A percentile compares a stretch with the other conserved stretches of the same genome.
phyloP scores from a whole-genome alignment of 2,888 invertebrate species.

The Timandra comae region DNA sequence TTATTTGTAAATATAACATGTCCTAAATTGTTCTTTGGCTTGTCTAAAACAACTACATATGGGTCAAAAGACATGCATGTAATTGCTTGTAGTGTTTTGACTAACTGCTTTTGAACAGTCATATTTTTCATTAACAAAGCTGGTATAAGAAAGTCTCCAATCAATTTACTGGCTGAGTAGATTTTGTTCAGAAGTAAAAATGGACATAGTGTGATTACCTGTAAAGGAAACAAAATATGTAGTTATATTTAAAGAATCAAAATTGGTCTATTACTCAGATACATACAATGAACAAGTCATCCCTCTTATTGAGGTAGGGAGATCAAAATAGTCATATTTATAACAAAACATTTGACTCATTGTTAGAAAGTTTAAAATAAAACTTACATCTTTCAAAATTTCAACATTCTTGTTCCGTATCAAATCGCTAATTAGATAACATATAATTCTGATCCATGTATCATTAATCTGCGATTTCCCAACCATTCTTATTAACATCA shows the following conservation, averaged over 20 bases:
- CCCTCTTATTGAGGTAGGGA: no score
- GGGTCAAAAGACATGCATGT: conserved; percentile 53
- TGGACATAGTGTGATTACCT: conserved; percentile 53
- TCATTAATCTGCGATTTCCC: conserved; percentile 33
- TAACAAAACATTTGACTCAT: no score
- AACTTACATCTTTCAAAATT: conserved; percentile 33
- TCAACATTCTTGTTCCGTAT: conserved; percentile 33
- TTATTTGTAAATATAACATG: conserved; percentile 39
- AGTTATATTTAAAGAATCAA: no score
- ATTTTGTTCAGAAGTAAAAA: conserved; percentile 48
- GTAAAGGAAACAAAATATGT: no score
- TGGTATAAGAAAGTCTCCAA: conserved; percentile 60
- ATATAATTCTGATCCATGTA: conserved; percentile 34
- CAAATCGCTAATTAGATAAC: conserved; percentile 29
- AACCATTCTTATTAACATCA: conserved; percentile 34
- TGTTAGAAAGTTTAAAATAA: no score
- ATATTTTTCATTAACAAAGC: conserved; percentile 49
- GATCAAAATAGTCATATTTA: no score
- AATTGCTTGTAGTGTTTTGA: conserved; percentile 39
- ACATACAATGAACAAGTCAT: no score
- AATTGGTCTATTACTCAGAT: no score
- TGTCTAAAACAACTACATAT: conserved; percentile 31
- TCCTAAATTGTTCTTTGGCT: conserved; percentile 26
- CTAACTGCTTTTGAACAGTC: conserved; percentile 41
- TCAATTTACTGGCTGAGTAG: conserved; percentile 51